These are phyloP conservation scores for Triplophysa dalaica DNA, from an alignment of 2,113 vertebrate genomes.

Conservation along the genomic window DNA sequence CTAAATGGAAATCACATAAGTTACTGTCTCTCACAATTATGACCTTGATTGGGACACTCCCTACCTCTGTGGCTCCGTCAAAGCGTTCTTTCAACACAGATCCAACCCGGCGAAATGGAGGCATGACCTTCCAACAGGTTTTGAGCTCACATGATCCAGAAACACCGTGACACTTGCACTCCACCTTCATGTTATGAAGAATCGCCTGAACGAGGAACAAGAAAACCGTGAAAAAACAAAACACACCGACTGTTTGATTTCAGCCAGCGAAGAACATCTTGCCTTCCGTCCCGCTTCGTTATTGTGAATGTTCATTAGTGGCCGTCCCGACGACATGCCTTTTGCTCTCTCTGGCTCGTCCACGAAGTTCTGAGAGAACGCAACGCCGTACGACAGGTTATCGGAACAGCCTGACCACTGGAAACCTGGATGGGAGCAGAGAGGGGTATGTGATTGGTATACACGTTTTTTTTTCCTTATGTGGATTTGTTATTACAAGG, in stretches of 20 bases:
- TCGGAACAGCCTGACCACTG: slow-evolving; percentile 82
- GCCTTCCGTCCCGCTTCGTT: slow-evolving; percentile 79
- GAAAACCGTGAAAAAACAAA: background rate
- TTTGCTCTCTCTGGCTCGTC: slow-evolving; percentile 74
- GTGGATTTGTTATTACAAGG: background rate
- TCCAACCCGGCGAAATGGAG: slow-evolving; percentile 72
- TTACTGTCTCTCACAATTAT: too few relatives aligned
- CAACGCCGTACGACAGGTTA: slow-evolving; percentile 73
- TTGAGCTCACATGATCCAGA: slow-evolving; percentile 75
- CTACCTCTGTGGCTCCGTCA: slow-evolving; percentile 74
- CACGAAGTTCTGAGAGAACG: slow-evolving; percentile 80
- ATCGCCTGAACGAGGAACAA: slow-evolving; percentile 67
- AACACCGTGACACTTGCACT: slow-evolving; percentile 76
- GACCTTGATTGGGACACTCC: background rate
- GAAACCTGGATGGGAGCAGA: slow-evolving; percentile 65
- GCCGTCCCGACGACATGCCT: slow-evolving; percentile 68
- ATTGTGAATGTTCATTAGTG: slow-evolving; percentile 77
- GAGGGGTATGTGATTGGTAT: background rate
- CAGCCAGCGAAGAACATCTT: background rate
- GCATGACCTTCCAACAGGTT: slow-evolving; percentile 80
- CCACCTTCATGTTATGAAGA: slow-evolving; percentile 78
- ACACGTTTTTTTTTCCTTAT: background rate
- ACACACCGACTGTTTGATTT: background rate
- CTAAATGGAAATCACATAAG: slow-evolving; percentile 53
- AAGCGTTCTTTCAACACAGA: slow-evolving; percentile 76